These are phyloP conservation scores for Sus scrofa DNA, from an alignment of 2,113 vertebrate genomes.

Conservation along the genomic window T2T-Sscrofa CM000820.6:45112501-45113000, in stretches of 20 bases:
- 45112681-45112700: not conserved
- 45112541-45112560: not conserved
- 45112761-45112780: no score
- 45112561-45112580: not conserved
- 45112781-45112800: not conserved
- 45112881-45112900: not conserved
- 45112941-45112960: not conserved
- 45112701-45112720: not conserved
- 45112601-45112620: not conserved
- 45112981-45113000: not conserved
- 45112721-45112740: accelerated
- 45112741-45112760: not conserved
- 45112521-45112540: no score
- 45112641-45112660: not conserved
- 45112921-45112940: not conserved
- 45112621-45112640: accelerated
- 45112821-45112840: not conserved
- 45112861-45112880: accelerated
- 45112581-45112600: not conserved
- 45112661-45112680: not conserved
- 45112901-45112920: not conserved
- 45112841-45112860: not conserved
- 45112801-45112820: not conserved
- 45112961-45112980: not conserved
- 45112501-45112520: not conserved